Evolutionary conservation across 2,888 invertebrate genomes (phyloP), one percentile per base, ranked within the genome.

Genomic region (Acleris cristana): DNA sequence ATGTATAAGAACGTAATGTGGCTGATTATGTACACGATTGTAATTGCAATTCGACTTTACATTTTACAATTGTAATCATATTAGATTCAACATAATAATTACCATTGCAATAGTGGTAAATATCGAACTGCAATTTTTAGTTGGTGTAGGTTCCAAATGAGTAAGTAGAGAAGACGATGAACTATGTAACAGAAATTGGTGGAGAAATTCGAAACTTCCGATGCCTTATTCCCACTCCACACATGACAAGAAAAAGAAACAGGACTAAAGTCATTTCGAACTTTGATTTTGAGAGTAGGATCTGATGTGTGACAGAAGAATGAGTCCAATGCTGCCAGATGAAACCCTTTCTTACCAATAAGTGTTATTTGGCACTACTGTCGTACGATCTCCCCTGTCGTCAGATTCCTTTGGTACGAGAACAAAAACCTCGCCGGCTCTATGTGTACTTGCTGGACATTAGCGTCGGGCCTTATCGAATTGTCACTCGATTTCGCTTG

Each of bases 381-480:
- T 78, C 81, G 85, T 75, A 82, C 72, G 69, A 81, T 71, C 70
- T 84, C 84, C 69, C 85, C 88, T 66, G 79, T 84, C 60, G 92
- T 89, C 74, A 88, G 77, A 79, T 92, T 92, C 83, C 89, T 88
- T 81, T 86, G 88, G 76, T 85, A 90, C 71, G 90, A 86, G 77
- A 77, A 85, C 65, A 80, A 81, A 72, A 90, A 79, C 76, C 90
- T 83, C 72, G 92, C 92, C 26, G 92, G 92, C 63, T 92, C 91
- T 68, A 92, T 90, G 77, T 88, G 87, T 55, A 92, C 89, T 85
- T 92, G 90, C 74, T 92, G 92, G 18, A 90, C 90, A 72, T 91
- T 91, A 1, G 92, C 92, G 71, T 92, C 92, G 0, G 92, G 92
- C 72, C 92, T 82, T 78, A 92, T 92, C 0, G 90, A 90, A 72